Conservation (phyloP, 2,797 vertebrate genomes). For the Enteromius fasciolatus region DNA sequence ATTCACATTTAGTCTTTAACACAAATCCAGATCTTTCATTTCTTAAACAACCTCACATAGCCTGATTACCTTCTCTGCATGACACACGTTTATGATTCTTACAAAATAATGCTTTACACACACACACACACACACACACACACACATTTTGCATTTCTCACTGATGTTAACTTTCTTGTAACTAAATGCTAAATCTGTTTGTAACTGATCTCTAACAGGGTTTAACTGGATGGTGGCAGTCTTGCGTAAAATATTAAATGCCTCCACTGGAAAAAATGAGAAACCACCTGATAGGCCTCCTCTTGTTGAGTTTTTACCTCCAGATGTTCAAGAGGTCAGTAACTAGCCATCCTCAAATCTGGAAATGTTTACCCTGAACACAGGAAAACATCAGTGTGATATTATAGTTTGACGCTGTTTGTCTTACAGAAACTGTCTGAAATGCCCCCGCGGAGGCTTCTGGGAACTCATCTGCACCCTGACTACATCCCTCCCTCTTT, state of each 20-base stretch:
- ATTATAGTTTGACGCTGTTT: background rate
- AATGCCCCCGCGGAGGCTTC: conserved; percentile 53
- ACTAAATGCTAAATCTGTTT: background rate
- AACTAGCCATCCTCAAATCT: background rate
- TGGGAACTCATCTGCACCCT: conserved; percentile 61
- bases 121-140: background rate
- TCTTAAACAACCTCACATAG: background rate
- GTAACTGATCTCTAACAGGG: conserved; percentile 41
- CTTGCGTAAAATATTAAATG: conserved; percentile 57
- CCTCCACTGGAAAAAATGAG: conserved; percentile 30
- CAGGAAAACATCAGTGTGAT: background rate
- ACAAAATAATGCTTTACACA: background rate
- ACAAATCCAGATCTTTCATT: background rate
- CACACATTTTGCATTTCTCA: background rate
- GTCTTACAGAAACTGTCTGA: conserved; percentile 47
- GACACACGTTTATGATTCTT: background rate
- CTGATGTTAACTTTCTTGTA: background rate
- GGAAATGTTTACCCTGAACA: background rate
- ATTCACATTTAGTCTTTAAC: background rate
- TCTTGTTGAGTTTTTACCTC: conserved; percentile 59
- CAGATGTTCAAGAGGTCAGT: conserved; percentile 56
- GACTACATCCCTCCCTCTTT: conserved; percentile 59
- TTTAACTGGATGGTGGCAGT: conserved; percentile 65
- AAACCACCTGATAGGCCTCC: conserved; percentile 14
- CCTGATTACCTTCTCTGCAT: background rate